Percentiles rank a stretch among this genome's conserved stretches.
These are phyloP conservation scores for Calypte anna DNA, from an alignment of 2,113 vertebrate genomes.

Conservation along the genomic window DNA sequence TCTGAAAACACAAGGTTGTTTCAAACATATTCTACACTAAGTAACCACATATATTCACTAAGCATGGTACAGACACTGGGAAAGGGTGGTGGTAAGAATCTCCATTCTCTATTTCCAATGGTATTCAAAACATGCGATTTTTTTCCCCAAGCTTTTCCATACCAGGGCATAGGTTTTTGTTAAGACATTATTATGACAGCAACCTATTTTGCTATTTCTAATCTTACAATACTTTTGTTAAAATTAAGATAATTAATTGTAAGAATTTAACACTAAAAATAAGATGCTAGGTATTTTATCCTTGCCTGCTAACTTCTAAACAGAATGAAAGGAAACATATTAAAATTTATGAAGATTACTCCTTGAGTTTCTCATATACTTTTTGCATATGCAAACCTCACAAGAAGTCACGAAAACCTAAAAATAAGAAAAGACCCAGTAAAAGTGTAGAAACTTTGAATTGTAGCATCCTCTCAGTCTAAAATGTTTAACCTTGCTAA, in stretches of 20 bases:
- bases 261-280: not conserved
- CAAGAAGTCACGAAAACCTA: not conserved
- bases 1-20: not conserved
- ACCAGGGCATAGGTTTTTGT: not conserved
- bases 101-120: not conserved
- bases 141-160: not conserved
- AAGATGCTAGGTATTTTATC: not conserved
- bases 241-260: not conserved
- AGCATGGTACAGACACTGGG: rapidly evolving
- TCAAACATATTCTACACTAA: not conserved
- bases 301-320: not conserved
- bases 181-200: not conserved
- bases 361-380: not conserved
- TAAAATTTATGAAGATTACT: not conserved
- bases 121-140: not conserved
- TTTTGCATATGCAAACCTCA: not conserved
- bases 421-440: not conserved
- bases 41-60: not conserved
- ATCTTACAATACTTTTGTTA: not conserved
- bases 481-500: not conserved
- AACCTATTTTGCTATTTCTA: not conserved
- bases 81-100: not conserved
- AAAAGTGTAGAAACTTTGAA: not conserved
- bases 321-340: not conserved
- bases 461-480: not conserved